These are phyloP conservation scores for Drosophila seguyi DNA, from an alignment of 1,140 invertebrate genomes.

Conservation along the genomic window DNA sequence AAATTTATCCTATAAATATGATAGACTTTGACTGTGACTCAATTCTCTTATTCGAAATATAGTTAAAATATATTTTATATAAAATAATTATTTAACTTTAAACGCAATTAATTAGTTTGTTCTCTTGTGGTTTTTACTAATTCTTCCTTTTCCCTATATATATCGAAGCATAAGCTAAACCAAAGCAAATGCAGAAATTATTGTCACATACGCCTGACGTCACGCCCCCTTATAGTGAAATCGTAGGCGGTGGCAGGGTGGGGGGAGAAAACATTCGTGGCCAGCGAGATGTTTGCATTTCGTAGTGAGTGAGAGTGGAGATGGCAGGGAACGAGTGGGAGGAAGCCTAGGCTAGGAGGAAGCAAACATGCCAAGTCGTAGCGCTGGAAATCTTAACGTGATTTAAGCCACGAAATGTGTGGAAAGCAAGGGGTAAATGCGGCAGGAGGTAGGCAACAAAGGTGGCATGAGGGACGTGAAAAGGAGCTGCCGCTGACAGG, in stretches of 20 bases:
- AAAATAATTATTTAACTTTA: too few species aligned
- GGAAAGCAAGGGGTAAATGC: background rate
- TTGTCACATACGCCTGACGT: slow-evolving; percentile 24
- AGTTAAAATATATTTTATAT: too few species aligned
- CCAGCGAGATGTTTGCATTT: slow-evolving; percentile 45
- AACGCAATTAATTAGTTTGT: too few species aligned
- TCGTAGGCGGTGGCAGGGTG: background rate
- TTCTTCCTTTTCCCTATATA: too few species aligned
- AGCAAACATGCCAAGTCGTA: slow-evolving; percentile 65
- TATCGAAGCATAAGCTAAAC: background rate
- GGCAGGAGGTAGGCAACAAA: background rate
- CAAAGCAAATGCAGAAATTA: slow-evolving; percentile 24
- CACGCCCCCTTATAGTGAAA: slow-evolving; percentile 23
- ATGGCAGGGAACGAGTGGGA: background rate
- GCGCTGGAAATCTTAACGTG: slow-evolving; percentile 70
- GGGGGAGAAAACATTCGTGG: slow-evolving; percentile 25
- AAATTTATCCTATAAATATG: too few species aligned
- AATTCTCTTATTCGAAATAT: background rate
- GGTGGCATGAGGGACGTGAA: background rate
- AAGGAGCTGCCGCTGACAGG: slow-evolving; percentile 38
- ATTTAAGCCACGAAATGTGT: slow-evolving; percentile 65
- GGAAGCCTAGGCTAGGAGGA: background rate
- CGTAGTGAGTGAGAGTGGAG: slow-evolving; percentile 11
- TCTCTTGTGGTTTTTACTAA: too few species aligned
- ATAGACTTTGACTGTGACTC: too few species aligned